Conservation (phyloP, 64 coral and sea anemone genomes). For the Anthopleura sola region DNA sequence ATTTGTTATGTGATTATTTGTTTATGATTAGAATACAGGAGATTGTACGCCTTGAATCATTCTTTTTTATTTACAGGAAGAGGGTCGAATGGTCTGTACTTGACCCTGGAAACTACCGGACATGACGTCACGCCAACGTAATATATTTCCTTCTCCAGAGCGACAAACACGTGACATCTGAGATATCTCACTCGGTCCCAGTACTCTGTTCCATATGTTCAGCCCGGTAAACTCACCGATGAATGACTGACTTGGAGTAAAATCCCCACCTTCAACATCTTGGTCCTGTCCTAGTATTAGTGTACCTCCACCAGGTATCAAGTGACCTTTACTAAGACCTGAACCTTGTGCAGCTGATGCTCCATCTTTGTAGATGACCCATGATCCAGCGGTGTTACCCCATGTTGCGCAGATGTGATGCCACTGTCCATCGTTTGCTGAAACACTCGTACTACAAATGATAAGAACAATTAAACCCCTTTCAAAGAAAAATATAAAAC, state of each 20-base stretch:
- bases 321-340: constrained; percentile 12
- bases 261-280: constrained; percentile 22
- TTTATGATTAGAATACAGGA: too few relatives aligned
- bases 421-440: too few relatives aligned
- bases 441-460: too few relatives aligned
- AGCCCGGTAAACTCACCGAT: constrained; percentile 28
- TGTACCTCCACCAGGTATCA: not conserved
- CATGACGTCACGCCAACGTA: constrained; percentile 23
- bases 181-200: constrained; percentile 6
- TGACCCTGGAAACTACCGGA: not conserved
- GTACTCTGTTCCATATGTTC: constrained; percentile 46
- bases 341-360: not conserved
- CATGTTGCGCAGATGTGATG: too few relatives aligned
- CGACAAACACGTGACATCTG: not conserved
- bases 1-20: too few relatives aligned
- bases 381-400: too few relatives aligned
- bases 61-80: not conserved
- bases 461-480: too few relatives aligned
- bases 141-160: not conserved
- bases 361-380: constrained; percentile 48
- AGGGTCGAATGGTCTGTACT: not conserved
- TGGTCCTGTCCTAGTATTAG: constrained; percentile 36
- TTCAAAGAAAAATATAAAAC: too few relatives aligned
- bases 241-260: not conserved
- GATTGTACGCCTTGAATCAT: too few relatives aligned